Conservation (phyloP, 2,888 invertebrate species). For the Uropetala carovei region DNA sequence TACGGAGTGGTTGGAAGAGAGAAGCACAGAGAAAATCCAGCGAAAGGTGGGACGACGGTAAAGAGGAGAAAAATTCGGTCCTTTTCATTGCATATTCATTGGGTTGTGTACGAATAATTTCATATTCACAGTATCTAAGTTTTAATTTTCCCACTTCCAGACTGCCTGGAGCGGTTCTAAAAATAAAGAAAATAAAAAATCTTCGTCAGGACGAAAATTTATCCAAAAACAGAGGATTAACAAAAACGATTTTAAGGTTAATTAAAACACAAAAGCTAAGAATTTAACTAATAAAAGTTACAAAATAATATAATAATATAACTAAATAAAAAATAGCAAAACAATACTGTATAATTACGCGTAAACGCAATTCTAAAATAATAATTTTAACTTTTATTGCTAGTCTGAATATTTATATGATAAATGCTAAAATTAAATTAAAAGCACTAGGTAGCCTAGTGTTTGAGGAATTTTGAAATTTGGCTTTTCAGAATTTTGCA, state of each 20-base stretch:
- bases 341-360: too few relatives aligned
- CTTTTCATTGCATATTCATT: constrained; percentile 58
- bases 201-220: background rate
- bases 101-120: constrained; percentile 35
- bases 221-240: background rate
- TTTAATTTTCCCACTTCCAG: constrained; percentile 36
- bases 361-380: too few relatives aligned
- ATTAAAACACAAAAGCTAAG: background rate
- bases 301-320: too few relatives aligned
- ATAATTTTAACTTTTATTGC: too few relatives aligned
- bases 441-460: too few relatives aligned
- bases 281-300: too few relatives aligned
- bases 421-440: too few relatives aligned
- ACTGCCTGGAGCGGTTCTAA: constrained; percentile 13
- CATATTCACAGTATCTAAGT: constrained; percentile 60
- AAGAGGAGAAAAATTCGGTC: constrained; percentile 35
- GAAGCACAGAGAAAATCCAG: background rate
- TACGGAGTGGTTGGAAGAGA: background rate
- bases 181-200: constrained; percentile 17
- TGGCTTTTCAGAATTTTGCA: too few relatives aligned
- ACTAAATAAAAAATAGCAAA: too few relatives aligned
- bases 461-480: too few relatives aligned
- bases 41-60: background rate
- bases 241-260: background rate
- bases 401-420: too few relatives aligned